Conservation (phyloP, 2,888 invertebrate species). For the Epinotia ramella region DNA sequence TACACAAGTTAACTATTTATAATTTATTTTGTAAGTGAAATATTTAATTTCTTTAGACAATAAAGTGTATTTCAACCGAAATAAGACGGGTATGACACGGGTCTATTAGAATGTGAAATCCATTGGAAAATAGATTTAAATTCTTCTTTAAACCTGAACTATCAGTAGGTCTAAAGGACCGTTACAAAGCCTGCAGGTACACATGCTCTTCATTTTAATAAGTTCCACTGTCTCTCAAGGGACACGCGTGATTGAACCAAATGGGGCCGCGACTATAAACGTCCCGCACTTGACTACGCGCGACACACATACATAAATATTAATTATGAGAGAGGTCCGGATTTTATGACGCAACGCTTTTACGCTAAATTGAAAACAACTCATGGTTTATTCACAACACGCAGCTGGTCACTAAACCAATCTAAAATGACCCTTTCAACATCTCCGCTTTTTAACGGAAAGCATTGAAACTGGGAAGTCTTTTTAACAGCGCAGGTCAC, state of each 20-base stretch:
- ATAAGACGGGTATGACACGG: no score
- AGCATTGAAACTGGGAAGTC: conserved; percentile 42
- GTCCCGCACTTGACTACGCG: conserved; percentile 48
- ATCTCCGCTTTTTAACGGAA: conserved; percentile 51
- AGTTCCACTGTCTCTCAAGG: not conserved
- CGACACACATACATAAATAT: conserved; percentile 69
- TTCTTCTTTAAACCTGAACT: no score
- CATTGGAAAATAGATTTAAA: no score
- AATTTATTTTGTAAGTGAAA: no score
- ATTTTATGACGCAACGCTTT: conserved; percentile 81
- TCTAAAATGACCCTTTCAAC: conserved; percentile 63
- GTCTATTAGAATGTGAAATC: no score
- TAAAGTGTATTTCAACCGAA: no score
- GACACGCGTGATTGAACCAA: conserved; percentile 13
- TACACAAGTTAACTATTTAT: no score
- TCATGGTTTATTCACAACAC: conserved; percentile 82
- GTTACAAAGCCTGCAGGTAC: no score
- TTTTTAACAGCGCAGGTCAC: conserved; percentile 55
- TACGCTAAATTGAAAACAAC: conserved; percentile 84
- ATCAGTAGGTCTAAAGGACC: no score
- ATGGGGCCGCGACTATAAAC: conserved; percentile 28
- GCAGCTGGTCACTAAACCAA: conserved; percentile 61
- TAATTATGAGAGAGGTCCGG: conserved; percentile 73
- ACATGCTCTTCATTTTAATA: not conserved
- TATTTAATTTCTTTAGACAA: no score